Evolutionary conservation across 2,888 invertebrate species (phyloP).

Genomic region (Podabrus alpinus): DNA sequence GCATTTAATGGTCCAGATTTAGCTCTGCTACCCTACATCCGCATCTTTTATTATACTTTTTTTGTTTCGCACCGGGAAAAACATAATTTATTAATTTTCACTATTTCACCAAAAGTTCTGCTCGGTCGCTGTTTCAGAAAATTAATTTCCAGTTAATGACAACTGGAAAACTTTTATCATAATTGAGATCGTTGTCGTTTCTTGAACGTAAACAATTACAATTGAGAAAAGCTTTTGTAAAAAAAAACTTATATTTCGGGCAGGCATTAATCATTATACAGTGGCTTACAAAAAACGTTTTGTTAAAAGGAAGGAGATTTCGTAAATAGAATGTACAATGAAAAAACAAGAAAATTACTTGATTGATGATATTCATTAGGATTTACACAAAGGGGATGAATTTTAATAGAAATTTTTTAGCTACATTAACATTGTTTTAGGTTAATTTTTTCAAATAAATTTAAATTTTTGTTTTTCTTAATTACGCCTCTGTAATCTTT

Average conservation of each 20-base stretch:
- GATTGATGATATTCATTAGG: constrained; percentile 4
- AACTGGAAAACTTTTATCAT: not conserved
- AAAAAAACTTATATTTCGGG: constrained; percentile 1
- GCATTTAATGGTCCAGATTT: constrained; percentile 39
- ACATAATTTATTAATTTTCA: not conserved
- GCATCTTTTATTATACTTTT: constrained; percentile 28
- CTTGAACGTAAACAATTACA: constrained; percentile 1
- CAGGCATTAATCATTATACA: constrained; percentile 3
- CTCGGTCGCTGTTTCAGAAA: not conserved
- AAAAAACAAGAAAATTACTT: constrained; percentile 3
- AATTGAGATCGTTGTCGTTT: not conserved
- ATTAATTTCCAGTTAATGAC: not conserved
- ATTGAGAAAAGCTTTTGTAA: constrained; percentile 2
- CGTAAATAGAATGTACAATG: not conserved
- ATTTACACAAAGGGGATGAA: constrained; percentile 2
- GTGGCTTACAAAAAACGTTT: not conserved
- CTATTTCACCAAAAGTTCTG: not conserved
- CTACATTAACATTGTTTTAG: not conserved
- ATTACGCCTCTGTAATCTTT: not conserved
- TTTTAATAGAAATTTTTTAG: constrained; percentile 1
- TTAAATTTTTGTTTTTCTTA: not conserved
- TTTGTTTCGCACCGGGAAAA: constrained; percentile 12
- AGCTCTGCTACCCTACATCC: constrained; percentile 35
- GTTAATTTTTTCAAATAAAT: not conserved
- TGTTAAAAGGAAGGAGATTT: not conserved